These are phyloP conservation scores for Sebastes minor DNA, from an alignment of 2,797 vertebrate species.

Conservation along the genomic window DNA sequence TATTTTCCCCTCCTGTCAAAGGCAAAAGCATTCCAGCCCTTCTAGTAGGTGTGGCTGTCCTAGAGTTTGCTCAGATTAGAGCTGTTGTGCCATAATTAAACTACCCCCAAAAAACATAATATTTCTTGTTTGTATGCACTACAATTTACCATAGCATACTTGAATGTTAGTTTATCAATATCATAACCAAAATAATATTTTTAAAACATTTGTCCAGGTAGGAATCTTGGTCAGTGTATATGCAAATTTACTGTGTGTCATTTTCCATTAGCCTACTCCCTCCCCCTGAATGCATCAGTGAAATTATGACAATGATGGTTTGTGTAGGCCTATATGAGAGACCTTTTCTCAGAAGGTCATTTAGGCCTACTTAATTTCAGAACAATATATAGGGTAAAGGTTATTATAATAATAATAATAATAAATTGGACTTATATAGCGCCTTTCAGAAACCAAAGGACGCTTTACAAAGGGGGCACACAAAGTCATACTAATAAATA, in stretches of 20 bases:
- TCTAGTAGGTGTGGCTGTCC: constrained; percentile 36
- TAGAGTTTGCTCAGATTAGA: background rate
- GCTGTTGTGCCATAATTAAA: background rate
- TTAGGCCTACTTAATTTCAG: background rate
- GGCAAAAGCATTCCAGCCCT: constrained; percentile 7
- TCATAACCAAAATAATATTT: background rate
- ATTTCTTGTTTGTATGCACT: background rate
- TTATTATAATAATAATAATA: too few species aligned
- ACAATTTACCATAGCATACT: too few species aligned
- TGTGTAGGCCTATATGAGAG: background rate
- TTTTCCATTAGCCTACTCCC: too few species aligned
- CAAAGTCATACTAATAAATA: too few species aligned
- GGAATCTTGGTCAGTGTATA: background rate
- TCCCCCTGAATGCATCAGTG: background rate
- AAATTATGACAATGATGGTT: background rate
- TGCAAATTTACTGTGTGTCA: background rate
- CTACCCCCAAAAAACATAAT: background rate
- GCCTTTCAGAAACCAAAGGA: too few species aligned
- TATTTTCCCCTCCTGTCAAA: constrained; percentile 8
- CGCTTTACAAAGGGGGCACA: too few species aligned
- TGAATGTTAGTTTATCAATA: too few species aligned
- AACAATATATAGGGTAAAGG: background rate
- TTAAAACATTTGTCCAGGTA: background rate
- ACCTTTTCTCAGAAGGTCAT: background rate
- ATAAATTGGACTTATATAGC: too few species aligned